Evolutionary conservation across 2,797 vertebrate species (phyloP), one percentile per base, ranked within the genome.

Genomic region (Thunnus albacares): DNA sequence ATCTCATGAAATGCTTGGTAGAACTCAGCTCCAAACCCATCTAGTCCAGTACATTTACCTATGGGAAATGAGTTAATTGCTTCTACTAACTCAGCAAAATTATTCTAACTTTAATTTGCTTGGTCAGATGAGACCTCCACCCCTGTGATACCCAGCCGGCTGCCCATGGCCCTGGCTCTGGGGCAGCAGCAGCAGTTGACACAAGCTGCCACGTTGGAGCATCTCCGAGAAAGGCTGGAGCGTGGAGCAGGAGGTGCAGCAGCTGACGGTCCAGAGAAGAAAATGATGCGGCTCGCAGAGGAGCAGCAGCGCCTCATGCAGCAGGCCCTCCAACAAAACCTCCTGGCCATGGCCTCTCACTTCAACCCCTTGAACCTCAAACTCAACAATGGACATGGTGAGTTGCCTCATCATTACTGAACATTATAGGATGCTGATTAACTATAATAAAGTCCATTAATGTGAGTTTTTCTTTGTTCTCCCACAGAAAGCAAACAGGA

Each of bases 251-350:
- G 62, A 43, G 81, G 66, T 6, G 63, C 47, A 41, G 78, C 81
- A 12, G 75, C 66, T 0, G 97, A 98, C 14, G 96, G 96, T 0
- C 96, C 97, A 0, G 97, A 99, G 90, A 98, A 97, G 93, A 97
- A 97, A 72, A 94, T 92, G 33, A 90, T 97, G 0, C 91, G 96
- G 18, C 89, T 98, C 89, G 96, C 96, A 0, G 97, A 98, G 90
- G 96, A 99, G 84, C 97, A 99, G 85, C 98, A 99, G 90, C 96
- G 98, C 63, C 93, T 99, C 9, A 95, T 98, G 82, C 98, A 99
- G 88, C 98, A 99, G 92, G 97, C 97, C 3, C 94, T 99, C 49
- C 98, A 99, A 81, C 97, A 98, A 72, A 98, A 97, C 95, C 94
- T 99, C 2, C 88, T 99, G 84, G 96, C 95, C 87, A 92, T 98